Base-by-base conservation (phyloP, 2,797 vertebrate species). In the Lagothrix lagotricha region DNA sequence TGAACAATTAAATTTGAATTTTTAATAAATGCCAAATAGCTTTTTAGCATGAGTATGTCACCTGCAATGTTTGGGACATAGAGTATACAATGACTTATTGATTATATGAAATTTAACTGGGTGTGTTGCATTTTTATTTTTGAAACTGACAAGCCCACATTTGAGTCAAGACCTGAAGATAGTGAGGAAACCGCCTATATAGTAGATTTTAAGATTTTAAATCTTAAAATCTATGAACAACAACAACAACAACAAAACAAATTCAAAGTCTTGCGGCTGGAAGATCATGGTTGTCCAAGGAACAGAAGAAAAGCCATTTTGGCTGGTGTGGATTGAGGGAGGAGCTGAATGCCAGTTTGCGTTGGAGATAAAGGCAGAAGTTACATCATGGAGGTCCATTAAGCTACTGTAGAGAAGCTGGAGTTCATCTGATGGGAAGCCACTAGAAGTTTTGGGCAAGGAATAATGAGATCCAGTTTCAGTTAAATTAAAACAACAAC, bases 61-160 rank as follows among this genome's bases (percentile, higher is more conserved):
- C n/a, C 67, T 79, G 10, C 0, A 90, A 19, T 85, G 50, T 79
- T 90, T 73, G 12, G 22, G 77, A 72, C 15, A 58, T 64, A 44
- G 19, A 81, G 4, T 61, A 50, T 83, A 58, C n/a, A 67, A 50
- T n/a, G 82, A 48, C 20, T 94, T 7, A 36, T 75, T 77, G 1
- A 41, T 95, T 95, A 76, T 70, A 17, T 91, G 58, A 93, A 93
- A 97, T 89, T 76, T 94, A 93, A 58, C 28, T 77, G 4, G 11
- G 12, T n/a, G 39, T 14, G 20, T 90, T 72, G 14, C 1, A 24
- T 30, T 94, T 96, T 93, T 80, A 17, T 82, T 95, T 94, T 48
- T 19, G 88, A 82, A 89, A 75, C 46, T 94, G 28, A 41, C 36
- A 67, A 57, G 7, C 7, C 54, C 36, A 26, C 39, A 26, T 75